A percentile compares a stretch with the other conserved stretches of the same genome.
These are phyloP conservation scores for Oenanthe oenanthe DNA, from an alignment of 2,113 vertebrate species.

Conservation along the genomic window DNA sequence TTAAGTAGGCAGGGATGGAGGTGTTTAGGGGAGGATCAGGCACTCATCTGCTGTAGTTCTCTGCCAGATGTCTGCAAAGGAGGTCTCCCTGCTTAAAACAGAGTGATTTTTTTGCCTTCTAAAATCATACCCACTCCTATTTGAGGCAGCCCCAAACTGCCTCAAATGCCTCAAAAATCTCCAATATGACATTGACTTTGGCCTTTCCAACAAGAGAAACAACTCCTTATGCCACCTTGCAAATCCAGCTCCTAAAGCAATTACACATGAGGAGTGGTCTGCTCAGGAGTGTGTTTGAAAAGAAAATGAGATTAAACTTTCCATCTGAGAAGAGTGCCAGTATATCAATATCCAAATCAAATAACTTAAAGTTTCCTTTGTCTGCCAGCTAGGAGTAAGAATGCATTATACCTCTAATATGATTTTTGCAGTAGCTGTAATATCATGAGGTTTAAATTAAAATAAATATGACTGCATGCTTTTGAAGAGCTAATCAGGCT, in stretches of 20 bases:
- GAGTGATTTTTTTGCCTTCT: background rate
- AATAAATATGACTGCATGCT: constrained; percentile 41
- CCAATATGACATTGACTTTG: background rate
- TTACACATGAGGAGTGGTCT: background rate
- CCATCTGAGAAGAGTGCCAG: background rate
- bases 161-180: too few species aligned
- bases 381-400: constrained; percentile 9
- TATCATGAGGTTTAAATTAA: constrained; percentile 48
- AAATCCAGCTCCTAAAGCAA: constrained; percentile 24
- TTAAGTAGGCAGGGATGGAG: background rate
- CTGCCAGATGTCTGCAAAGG: background rate
- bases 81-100: background rate
- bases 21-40: background rate
- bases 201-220: background rate
- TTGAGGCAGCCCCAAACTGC: background rate
- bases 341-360: constrained; percentile 62
- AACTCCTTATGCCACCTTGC: background rate
- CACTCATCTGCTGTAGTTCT: background rate
- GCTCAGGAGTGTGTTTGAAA: constrained; percentile 16
- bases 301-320: constrained; percentile 55
- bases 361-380: constrained; percentile 50
- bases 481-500: constrained; percentile 41
- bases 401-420: constrained; percentile 34
- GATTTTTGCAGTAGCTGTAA: constrained; percentile 38
- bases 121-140: background rate